These are phyloP conservation scores for Heliconius congener DNA, from an alignment of 1,140 invertebrate species.

Conservation along the genomic window DNA sequence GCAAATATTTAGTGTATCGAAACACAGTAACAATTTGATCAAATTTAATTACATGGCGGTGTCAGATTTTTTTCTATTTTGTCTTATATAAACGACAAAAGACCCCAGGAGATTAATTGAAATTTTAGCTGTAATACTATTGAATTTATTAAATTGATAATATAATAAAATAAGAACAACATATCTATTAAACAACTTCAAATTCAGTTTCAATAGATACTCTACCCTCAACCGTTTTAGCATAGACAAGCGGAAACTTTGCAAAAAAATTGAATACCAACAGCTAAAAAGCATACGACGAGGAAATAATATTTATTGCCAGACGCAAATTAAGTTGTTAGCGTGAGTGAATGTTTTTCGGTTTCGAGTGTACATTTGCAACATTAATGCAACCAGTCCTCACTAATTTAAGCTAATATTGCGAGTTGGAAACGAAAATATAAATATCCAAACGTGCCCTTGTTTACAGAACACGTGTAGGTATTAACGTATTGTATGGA, in stretches of 20 bases:
- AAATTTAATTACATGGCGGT: too few relatives aligned
- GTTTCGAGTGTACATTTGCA: slow-evolving; percentile 25
- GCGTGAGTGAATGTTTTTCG: slow-evolving; percentile 29
- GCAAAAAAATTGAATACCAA: slow-evolving; percentile 13
- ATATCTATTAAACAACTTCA: not conserved
- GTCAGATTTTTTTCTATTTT: too few relatives aligned
- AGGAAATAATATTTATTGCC: slow-evolving; percentile 25
- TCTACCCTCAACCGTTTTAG: not conserved
- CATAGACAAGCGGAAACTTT: not conserved
- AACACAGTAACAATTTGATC: too few relatives aligned
- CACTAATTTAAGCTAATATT: slow-evolving; percentile 30
- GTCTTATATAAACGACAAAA: too few relatives aligned
- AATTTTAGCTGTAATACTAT: too few relatives aligned
- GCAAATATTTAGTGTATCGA: too few relatives aligned
- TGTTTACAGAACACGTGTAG: slow-evolving; percentile 35
- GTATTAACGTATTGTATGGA: slow-evolving; percentile 37
- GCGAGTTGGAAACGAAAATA: slow-evolving; percentile 18
- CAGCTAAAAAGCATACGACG: slow-evolving; percentile 1
- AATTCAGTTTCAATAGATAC: not conserved
- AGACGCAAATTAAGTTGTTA: slow-evolving; percentile 31
- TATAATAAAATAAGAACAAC: too few relatives aligned
- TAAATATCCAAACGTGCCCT: slow-evolving; percentile 23
- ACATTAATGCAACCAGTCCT: slow-evolving; percentile 10
- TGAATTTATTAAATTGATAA: not conserved
- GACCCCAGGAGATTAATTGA: too few relatives aligned